These are phyloP conservation scores for Cataglyphis livida DNA, from an alignment of 2,888 invertebrate species.

Conservation along the genomic window DNA sequence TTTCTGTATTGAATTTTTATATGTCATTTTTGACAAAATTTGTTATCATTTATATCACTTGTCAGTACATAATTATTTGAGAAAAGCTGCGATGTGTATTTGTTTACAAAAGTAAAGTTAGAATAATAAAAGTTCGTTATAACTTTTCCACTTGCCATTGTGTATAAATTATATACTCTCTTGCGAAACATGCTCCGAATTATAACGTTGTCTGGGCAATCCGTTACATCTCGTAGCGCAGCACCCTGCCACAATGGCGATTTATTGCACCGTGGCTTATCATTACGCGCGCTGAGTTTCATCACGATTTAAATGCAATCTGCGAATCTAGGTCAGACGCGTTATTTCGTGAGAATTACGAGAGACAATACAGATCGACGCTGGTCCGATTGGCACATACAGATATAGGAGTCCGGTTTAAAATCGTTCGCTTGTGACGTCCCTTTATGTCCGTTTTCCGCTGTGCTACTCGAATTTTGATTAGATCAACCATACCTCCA, in stretches of 20 bases:
- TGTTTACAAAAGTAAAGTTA: neutral
- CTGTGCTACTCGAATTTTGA: slow-evolving; percentile 28
- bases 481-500: neutral
- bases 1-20: no score
- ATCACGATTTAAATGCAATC: slow-evolving; percentile 66
- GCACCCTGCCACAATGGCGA: slow-evolving; percentile 21
- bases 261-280: slow-evolving; percentile 59
- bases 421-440: neutral
- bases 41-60: neutral
- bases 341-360: slow-evolving; percentile 68
- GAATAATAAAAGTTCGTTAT: neutral
- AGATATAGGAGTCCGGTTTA: slow-evolving; percentile 42
- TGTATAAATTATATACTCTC: neutral
- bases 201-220: slow-evolving; percentile 27
- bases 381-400: slow-evolving; percentile 48
- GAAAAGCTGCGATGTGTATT: neutral
- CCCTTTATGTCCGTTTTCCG: slow-evolving; percentile 20
- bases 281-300: slow-evolving; percentile 67
- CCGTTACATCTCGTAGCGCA: slow-evolving; percentile 31
- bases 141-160: neutral
- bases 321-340: slow-evolving; percentile 65
- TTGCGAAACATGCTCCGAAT: neutral
- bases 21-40: neutral
- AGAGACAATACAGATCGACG: slow-evolving; percentile 60
- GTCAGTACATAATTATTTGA: neutral